These are phyloP conservation scores for Ctenomys sociabilis DNA, from an alignment of 2,113 vertebrate species.

Conservation along the genomic window DNA sequence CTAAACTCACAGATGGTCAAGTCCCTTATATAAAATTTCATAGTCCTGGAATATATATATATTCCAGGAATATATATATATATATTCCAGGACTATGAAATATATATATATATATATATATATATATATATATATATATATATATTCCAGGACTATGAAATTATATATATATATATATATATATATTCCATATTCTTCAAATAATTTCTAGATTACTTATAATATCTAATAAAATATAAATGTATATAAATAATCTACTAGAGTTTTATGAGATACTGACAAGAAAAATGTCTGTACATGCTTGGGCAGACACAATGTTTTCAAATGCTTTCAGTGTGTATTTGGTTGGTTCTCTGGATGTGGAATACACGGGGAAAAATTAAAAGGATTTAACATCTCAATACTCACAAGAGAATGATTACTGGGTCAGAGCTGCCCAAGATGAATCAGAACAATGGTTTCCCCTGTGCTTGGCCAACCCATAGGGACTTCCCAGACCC, in stretches of 20 bases:
- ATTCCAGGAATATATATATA: no score
- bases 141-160: no score
- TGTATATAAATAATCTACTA: not conserved
- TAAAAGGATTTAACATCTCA: not conserved
- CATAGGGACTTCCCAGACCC: not conserved
- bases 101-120: not conserved
- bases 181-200: not conserved
- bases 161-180: not conserved
- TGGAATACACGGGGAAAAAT: not conserved
- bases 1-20: not conserved
- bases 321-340: not conserved
- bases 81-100: no score
- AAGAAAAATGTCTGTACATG: not conserved
- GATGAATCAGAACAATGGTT: not conserved
- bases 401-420: not conserved
- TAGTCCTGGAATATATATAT: not conserved
- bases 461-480: not conserved
- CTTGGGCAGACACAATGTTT: not conserved
- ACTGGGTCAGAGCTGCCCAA: not conserved
- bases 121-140: not conserved
- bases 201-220: not conserved
- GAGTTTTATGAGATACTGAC: not conserved
- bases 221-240: not conserved
- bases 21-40: not conserved
- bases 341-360: not conserved